Base-by-base conservation (phyloP, 2,113 vertebrate species). In the Cnemophilus loriae region DNA sequence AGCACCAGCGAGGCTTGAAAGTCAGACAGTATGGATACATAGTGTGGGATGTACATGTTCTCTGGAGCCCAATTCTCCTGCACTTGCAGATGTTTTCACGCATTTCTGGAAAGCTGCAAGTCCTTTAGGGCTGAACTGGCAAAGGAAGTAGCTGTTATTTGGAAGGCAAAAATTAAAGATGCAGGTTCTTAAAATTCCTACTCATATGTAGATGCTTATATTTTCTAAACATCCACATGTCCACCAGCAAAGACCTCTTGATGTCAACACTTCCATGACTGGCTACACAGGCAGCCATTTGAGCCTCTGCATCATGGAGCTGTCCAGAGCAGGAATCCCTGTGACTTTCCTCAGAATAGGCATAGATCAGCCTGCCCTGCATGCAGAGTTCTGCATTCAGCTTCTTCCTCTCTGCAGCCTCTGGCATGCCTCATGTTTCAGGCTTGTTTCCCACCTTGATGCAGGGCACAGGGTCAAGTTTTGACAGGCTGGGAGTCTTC, bases 311-410 rank as follows among this genome's bases (percentile, higher is more conserved):
- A 39, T 39, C 13, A 2, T 3, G 15, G 35, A 75, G 22, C 10
- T 57, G 32, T 56, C 37, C 65, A 50, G 27, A 50, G 33, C 14
- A 64, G 53, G 84, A 86, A 57, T 30, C 33, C 20, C 19, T 33
- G 32, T 33, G 42, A 33, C 14, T 50, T 53, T 67, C 33, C 32
- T 37, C 42, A 57, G 28, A 88, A 37, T 0, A 52, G 13, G 5
- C 15, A 26, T 1, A 73, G 24, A 30, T 52, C 35, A 71, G 17
- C 39, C 27, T 0, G 0, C 16, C 24, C 33, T 49, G 32, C 7
- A 4, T 14, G 11, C 37, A 84, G 32, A 69, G 49, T 14, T 55
- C 57, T 53, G 30, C 14, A 50, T 46, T 70, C 27, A 79, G 14
- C 49, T 76, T 18, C n/a, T 49, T 69, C 42, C 28, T 73, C 35